phyloP scores from a whole-genome alignment of 2,113 vertebrate genomes.

The Tupaia tana region DNA sequence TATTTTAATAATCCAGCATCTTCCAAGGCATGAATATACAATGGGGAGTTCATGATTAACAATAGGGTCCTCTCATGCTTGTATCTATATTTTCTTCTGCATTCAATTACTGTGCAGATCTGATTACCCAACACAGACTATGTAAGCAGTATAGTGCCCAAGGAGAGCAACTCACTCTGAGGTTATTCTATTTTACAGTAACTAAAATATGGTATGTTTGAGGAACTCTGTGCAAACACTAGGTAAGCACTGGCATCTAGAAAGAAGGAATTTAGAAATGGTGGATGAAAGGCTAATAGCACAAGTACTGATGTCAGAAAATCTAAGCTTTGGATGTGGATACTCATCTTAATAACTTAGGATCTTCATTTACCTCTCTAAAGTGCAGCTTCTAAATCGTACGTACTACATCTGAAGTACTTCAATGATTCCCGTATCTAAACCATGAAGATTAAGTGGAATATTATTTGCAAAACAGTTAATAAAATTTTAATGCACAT shows the following conservation, averaged over 20 bases:
- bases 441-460: background rate
- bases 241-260: background rate
- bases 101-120: background rate
- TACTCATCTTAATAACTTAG: background rate
- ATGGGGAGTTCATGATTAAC: background rate
- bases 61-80: background rate
- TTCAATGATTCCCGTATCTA: background rate
- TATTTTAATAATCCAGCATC: background rate
- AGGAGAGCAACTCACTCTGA: background rate
- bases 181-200: background rate
- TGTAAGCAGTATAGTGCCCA: background rate
- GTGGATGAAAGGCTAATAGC: background rate
- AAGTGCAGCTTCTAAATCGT: background rate
- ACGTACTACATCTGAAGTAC: background rate
- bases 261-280: background rate
- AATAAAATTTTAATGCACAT: background rate
- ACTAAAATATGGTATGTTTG: background rate
- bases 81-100: background rate
- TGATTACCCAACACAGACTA: background rate
- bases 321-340: background rate
- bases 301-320: background rate
- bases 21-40: background rate
- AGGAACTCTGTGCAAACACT: background rate
- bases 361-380: background rate
- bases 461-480: background rate